Evolutionary conservation across 2,113 vertebrate species (phyloP).

Genomic region (Elachura formosa): DNA sequence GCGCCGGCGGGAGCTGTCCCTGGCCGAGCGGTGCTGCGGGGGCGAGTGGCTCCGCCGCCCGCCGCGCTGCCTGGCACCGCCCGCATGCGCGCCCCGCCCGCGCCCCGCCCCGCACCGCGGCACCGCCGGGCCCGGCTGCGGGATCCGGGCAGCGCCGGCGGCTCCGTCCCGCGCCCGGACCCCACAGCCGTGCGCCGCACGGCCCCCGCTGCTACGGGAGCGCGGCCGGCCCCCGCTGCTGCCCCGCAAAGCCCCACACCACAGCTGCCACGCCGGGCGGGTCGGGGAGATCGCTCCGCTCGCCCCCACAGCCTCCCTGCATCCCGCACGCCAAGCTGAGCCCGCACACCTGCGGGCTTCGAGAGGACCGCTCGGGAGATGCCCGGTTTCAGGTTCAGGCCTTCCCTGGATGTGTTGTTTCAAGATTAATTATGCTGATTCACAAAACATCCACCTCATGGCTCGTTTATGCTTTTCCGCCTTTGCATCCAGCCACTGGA

Average conservation of each 20-base stretch:
- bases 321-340: rapidly evolving
- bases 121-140: too few species aligned
- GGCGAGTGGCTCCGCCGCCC: neutral
- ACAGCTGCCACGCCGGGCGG: rapidly evolving
- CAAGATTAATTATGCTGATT: constrained; percentile 23
- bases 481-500: neutral
- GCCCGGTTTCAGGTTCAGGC: neutral
- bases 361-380: neutral
- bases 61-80: too few species aligned
- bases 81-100: too few species aligned
- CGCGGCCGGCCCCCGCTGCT: neutral
- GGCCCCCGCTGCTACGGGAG: neutral
- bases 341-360: neutral
- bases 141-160: too few species aligned
- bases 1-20: too few species aligned
- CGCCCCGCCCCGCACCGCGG: too few species aligned
- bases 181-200: neutral
- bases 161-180: neutral
- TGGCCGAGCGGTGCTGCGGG: neutral
- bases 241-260: neutral
- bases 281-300: rapidly evolving
- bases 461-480: neutral
- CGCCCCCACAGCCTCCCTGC: neutral
- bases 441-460: neutral
- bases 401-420: neutral